These are phyloP conservation scores for Hydropotes inermis DNA, from an alignment of 2,113 vertebrate species.

Conservation along the genomic window DNA sequence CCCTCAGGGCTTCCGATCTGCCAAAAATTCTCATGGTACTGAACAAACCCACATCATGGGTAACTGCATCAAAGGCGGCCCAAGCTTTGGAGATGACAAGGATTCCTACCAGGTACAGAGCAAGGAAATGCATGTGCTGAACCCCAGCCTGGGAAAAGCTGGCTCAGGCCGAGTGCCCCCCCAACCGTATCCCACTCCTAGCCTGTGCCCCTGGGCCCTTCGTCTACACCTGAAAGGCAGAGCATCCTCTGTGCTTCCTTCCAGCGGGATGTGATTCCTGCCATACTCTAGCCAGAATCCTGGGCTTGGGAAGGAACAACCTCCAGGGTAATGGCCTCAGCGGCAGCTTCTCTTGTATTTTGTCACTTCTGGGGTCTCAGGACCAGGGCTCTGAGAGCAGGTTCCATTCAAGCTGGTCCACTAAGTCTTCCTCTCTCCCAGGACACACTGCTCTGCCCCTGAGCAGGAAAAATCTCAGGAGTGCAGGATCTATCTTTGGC, in stretches of 20 bases:
- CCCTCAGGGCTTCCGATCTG: neutral
- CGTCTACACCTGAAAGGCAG: neutral
- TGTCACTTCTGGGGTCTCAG: neutral
- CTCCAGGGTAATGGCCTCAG: neutral
- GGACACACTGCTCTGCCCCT: neutral
- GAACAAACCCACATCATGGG: neutral
- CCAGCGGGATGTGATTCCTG: neutral
- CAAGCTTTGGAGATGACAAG: neutral
- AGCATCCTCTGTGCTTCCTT: neutral
- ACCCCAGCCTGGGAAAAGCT: neutral
- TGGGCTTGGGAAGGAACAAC: neutral
- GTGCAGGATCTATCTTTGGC: neutral
- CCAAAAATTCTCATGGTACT: neutral
- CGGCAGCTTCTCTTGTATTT: neutral
- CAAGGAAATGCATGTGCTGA: neutral
- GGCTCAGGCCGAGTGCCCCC: neutral
- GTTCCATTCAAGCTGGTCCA: neutral
- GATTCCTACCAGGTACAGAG: neutral
- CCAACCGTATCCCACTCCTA: rapidly evolving
- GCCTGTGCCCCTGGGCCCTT: neutral
- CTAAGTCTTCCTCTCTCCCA: neutral
- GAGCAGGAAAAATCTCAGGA: neutral
- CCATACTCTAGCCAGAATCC: neutral
- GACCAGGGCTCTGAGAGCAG: neutral
- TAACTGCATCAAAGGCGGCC: neutral